A percentile compares a stretch with the other conserved stretches of the same genome.
Evolutionary conservation across 2,888 invertebrate genomes (phyloP).

Genomic region (Agrochola circellaris): DNA sequence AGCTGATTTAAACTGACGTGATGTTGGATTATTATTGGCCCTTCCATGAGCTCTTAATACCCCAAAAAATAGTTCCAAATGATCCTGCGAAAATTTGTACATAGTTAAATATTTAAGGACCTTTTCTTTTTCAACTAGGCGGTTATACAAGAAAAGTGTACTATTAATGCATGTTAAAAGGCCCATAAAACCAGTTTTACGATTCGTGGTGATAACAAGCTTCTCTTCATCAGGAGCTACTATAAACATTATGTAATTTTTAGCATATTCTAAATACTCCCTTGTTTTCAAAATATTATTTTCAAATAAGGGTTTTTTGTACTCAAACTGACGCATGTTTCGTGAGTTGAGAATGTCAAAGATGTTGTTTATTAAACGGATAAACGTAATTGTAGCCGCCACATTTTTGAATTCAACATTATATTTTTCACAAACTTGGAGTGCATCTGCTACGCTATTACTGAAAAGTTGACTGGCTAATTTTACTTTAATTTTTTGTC

Average conservation of each 20-base stretch:
- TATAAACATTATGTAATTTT: background rate
- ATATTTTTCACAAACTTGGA: background rate
- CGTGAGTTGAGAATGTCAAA: slow-evolving; percentile 13
- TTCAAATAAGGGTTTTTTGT: slow-evolving; percentile 31
- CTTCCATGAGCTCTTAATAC: slow-evolving; percentile 33
- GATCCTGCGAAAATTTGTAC: slow-evolving; percentile 35
- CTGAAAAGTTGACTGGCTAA: slow-evolving; percentile 16
- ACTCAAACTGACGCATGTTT: slow-evolving; percentile 11
- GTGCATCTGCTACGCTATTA: slow-evolving; percentile 18
- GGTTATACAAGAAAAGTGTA: slow-evolving; percentile 13
- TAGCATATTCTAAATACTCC: slow-evolving; percentile 23
- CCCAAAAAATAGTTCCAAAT: slow-evolving; percentile 35
- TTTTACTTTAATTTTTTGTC: slow-evolving; percentile 2
- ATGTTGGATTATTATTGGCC: slow-evolving; percentile 49
- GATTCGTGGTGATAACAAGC: background rate
- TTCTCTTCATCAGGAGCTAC: too few relatives aligned
- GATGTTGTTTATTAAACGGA: slow-evolving; percentile 12
- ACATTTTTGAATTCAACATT: slow-evolving; percentile 13
- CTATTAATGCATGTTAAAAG: slow-evolving; percentile 18
- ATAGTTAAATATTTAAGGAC: slow-evolving; percentile 12
- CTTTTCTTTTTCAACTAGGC: slow-evolving; percentile 25
- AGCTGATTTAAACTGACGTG: slow-evolving; percentile 42
- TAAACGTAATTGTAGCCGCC: slow-evolving; percentile 11
- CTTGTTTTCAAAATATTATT: slow-evolving; percentile 24
- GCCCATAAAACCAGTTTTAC: slow-evolving; percentile 29